Conservation (phyloP, 2,888 invertebrate species). For the Nezara viridula region DNA sequence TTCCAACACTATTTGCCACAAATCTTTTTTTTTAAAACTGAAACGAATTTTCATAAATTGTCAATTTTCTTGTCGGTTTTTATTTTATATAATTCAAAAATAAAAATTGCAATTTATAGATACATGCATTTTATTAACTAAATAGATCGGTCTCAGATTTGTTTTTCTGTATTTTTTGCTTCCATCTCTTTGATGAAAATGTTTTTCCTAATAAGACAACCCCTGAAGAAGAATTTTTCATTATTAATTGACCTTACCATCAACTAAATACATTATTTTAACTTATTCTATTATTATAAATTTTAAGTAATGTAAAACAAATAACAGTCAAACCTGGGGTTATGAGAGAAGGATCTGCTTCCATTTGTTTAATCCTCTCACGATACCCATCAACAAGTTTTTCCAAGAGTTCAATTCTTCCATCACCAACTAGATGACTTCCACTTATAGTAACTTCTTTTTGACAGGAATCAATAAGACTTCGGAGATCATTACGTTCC, state of each 20-base stretch:
- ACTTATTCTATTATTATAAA: not conserved
- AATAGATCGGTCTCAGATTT: constrained; percentile 15
- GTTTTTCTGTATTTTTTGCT: not conserved
- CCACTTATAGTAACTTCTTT: constrained; percentile 78
- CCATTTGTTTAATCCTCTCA: constrained; percentile 67
- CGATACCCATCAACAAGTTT: constrained; percentile 81
- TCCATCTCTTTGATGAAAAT: not conserved
- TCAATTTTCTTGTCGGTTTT: not conserved
- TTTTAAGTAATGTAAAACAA: not conserved
- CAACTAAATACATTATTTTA: not conserved
- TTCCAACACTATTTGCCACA: not conserved
- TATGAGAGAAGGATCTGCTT: constrained; percentile 65
- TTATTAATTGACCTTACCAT: not conserved
- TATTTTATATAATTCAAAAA: not conserved
- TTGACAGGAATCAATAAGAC: constrained; percentile 85
- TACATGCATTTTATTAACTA: not conserved
- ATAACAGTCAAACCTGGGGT: constrained; percentile 38
- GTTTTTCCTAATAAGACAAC: constrained; percentile 13
- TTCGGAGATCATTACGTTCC: constrained; percentile 86
- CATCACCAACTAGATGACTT: constrained; percentile 64
- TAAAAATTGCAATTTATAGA: constrained; percentile 2
- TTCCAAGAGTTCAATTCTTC: constrained; percentile 80
- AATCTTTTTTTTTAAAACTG: not conserved
- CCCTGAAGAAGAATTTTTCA: constrained; percentile 28
- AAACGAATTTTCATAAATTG: not conserved